Evolutionary conservation across 2,797 vertebrate genomes (phyloP), one percentile per base, ranked within the genome.

Genomic region (Pangasius larnaudii): DNA sequence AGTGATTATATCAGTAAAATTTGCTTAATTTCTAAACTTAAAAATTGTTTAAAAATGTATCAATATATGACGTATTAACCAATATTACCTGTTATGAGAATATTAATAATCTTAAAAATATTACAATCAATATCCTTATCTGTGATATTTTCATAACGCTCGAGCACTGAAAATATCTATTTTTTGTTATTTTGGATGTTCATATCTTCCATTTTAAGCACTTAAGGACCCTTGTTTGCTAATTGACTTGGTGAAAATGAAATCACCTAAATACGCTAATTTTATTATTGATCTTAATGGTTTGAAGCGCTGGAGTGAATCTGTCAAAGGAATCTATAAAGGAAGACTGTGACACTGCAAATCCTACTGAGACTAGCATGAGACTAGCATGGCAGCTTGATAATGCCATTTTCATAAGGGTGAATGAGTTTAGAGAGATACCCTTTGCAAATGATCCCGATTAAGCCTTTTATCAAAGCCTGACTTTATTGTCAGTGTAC

Each of bases 401-500:
- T 78, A 53, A 53, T 18, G 16, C 46, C 78, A 18, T 19, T n/a
- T 4, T 24, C 71, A 5, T 27, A 5, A 27, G 39, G 39, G 24
- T 49, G 72, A 75, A 75, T 6, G 74, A 30, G 46, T 51, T 77
- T 77, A 51, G 74, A 51, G 46, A n/a, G 27, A 51, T 77, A 77
- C 46, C 51, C 18, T 56, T 79, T 56, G 49, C 75, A 79, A 79
- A 36, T 79, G 75, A 56, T 79, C 51, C 75, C 16, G 49, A 56
- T 19, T 56, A 56, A 79, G 18, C n/a, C n/a, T 56, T 56, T 36
- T 79, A 53, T 53, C 49, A 33, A 78, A 78, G 49, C 49, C 14
- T 78, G 75, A 27, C 18, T 24, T 46, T 46, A 22, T 49, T 49
- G 42, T 75, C 72, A 27, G 30, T 53, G 49, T 53, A 33, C n/a